A percentile compares a stretch with the other conserved stretches of the same genome.
phyloP scores from a whole-genome alignment of 2,113 vertebrate species.

The Xenopus tropicalis region DNA sequence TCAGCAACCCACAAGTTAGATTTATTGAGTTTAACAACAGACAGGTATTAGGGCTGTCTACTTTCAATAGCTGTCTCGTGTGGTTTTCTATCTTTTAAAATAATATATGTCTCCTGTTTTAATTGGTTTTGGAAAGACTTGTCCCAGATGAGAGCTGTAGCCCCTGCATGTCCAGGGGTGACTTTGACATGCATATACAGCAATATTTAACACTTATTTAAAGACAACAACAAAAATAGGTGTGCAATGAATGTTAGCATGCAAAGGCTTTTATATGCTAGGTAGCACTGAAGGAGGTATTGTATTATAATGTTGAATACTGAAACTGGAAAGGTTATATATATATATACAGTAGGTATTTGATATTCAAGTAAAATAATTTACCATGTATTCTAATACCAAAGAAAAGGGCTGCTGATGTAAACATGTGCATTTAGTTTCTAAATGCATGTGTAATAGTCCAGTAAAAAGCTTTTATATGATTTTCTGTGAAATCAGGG shows the following conservation, averaged over 20 bases:
- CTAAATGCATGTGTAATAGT: too few species aligned
- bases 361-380: too few species aligned
- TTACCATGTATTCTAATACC: too few species aligned
- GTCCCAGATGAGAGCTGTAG: conserved; percentile 52
- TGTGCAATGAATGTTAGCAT: background rate
- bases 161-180: conserved; percentile 49
- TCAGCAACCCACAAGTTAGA: conserved; percentile 62
- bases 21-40: conserved; percentile 69
- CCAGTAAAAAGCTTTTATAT: too few species aligned
- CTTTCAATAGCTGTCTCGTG: conserved; percentile 63
- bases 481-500: too few species aligned
- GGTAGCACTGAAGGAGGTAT: too few species aligned
- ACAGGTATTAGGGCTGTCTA: conserved; percentile 61
- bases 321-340: too few species aligned
- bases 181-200: background rate
- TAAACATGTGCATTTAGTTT: too few species aligned
- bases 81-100: conserved; percentile 64
- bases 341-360: conserved; percentile 9
- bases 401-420: too few species aligned
- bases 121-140: conserved; percentile 69
- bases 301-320: too few species aligned
- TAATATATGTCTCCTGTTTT: conserved; percentile 67
- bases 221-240: background rate
- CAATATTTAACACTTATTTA: background rate
- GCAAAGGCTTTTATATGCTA: too few species aligned